A percentile compares a stretch with the other conserved stretches of the same genome.
Conservation (phyloP, 2,888 invertebrate genomes). For the Tupiocoris notatus region DNA sequence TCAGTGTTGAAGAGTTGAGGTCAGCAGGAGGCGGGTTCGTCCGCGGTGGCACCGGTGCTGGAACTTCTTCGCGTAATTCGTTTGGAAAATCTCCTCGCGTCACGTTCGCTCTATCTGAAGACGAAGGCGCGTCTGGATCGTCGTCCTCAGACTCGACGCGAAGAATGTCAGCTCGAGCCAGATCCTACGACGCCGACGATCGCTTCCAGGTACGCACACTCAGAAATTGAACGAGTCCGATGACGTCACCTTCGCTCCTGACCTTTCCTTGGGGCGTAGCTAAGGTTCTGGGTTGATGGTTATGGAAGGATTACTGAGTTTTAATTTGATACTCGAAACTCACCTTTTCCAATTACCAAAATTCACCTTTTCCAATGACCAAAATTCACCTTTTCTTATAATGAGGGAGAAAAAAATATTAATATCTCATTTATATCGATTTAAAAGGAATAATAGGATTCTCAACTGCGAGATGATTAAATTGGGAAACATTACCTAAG, state of each 20-base stretch:
- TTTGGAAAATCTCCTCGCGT: constrained; percentile 53
- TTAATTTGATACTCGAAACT: too few relatives aligned
- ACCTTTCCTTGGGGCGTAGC: too few relatives aligned
- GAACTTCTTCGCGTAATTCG: constrained; percentile 50
- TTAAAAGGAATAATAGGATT: too few relatives aligned
- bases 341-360: too few relatives aligned
- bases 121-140: constrained; percentile 43
- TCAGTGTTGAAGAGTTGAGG: constrained; percentile 50
- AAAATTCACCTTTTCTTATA: too few relatives aligned
- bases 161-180: constrained; percentile 29
- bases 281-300: too few relatives aligned
- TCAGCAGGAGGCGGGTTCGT: constrained; percentile 43
- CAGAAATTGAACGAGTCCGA: not conserved
- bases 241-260: not conserved
- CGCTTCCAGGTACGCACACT: constrained; percentile 35
- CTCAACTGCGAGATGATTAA: too few relatives aligned
- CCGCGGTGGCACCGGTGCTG: constrained; percentile 40
- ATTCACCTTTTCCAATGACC: too few relatives aligned
- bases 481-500: too few relatives aligned
- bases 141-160: constrained; percentile 2
- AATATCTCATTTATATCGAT: too few relatives aligned
- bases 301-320: too few relatives aligned
- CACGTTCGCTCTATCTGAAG: constrained; percentile 52
- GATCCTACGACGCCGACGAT: constrained; percentile 43
- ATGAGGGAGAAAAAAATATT: too few relatives aligned